A percentile compares a stretch with the other conserved stretches of the same genome.
These are phyloP conservation scores for Tapera naevia DNA, from an alignment of 2,797 vertebrate species.

Conservation along the genomic window DNA sequence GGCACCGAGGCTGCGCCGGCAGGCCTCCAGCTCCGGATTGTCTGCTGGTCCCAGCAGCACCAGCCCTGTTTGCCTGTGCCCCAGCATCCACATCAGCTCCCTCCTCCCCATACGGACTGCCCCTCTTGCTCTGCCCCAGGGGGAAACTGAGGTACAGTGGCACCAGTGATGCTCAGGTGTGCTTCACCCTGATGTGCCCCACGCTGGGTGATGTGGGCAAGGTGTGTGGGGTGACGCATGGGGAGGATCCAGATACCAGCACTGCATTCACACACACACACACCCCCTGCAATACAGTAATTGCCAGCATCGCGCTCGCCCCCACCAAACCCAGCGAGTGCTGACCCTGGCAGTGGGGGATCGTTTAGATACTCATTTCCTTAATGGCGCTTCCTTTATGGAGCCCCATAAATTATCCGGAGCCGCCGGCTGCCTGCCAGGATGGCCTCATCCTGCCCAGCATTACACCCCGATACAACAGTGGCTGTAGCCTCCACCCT, in stretches of 20 bases:
- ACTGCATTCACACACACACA: rapidly evolving
- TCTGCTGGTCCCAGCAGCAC: constrained; percentile 81
- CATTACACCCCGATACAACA: neutral
- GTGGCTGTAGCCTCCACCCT: neutral
- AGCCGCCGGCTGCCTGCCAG: neutral
- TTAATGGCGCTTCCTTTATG: constrained; percentile 49
- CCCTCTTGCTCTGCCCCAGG: neutral
- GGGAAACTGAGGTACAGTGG: neutral
- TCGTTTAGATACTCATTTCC: constrained; percentile 67
- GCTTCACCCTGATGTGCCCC: neutral
- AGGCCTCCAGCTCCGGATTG: constrained; percentile 62
- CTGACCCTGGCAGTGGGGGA: constrained; percentile 37
- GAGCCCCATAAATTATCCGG: constrained; percentile 42
- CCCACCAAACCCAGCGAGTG: neutral
- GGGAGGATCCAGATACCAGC: rapidly evolving
- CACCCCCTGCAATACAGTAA: neutral
- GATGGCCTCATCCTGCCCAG: neutral
- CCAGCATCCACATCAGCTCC: neutral
- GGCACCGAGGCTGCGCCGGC: constrained; percentile 12
- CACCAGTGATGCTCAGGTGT: neutral
- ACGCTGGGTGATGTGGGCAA: neutral
- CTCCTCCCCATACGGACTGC: too few species aligned
- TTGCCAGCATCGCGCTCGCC: rapidly evolving
- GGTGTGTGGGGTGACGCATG: rapidly evolving
- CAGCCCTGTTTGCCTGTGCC: constrained; percentile 83